Evolutionary conservation across 2,797 vertebrate species (phyloP).

Genomic region (Lycodopsis pacificus): DNA sequence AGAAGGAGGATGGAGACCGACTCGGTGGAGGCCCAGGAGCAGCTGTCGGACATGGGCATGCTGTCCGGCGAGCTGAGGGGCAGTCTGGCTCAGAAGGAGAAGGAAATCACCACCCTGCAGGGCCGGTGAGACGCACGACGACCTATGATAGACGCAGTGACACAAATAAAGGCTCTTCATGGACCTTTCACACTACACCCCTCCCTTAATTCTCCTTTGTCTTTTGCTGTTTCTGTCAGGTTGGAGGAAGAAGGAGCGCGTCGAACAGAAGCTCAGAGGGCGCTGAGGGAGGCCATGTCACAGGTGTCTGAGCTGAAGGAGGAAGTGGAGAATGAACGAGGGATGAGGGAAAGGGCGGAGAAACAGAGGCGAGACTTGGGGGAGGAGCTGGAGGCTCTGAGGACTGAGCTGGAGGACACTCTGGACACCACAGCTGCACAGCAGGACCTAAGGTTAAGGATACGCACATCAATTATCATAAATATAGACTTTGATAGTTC

Average conservation of each 20-base stretch:
- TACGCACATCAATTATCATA: neutral
- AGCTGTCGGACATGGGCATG: conserved; percentile 89
- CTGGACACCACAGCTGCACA: conserved; percentile 92
- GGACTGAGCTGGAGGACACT: conserved; percentile 92
- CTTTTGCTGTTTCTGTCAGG: conserved; percentile 70
- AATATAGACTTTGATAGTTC: neutral
- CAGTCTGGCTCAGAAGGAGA: conserved; percentile 89
- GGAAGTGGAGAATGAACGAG: conserved; percentile 90
- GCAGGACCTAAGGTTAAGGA: conserved; percentile 89
- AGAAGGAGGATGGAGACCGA: conserved; percentile 91
- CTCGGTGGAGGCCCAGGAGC: conserved; percentile 90
- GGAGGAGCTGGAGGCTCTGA: conserved; percentile 92
- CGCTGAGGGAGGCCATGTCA: conserved; percentile 88
- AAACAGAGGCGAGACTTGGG: conserved; percentile 91
- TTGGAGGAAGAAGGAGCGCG: conserved; percentile 88
- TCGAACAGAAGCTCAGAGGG: conserved; percentile 86
- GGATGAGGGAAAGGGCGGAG: conserved; percentile 89
- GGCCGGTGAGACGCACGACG: conserved; percentile 78
- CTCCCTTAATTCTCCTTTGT: neutral
- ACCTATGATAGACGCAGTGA: neutral
- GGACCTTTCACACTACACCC: neutral
- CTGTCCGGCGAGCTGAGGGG: conserved; percentile 85
- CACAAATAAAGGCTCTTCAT: neutral
- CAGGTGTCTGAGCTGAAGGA: conserved; percentile 92
- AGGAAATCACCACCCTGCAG: conserved; percentile 90